Conservation (phyloP, 2,888 invertebrate genomes). For the Sphaeridia pumilis region DNA sequence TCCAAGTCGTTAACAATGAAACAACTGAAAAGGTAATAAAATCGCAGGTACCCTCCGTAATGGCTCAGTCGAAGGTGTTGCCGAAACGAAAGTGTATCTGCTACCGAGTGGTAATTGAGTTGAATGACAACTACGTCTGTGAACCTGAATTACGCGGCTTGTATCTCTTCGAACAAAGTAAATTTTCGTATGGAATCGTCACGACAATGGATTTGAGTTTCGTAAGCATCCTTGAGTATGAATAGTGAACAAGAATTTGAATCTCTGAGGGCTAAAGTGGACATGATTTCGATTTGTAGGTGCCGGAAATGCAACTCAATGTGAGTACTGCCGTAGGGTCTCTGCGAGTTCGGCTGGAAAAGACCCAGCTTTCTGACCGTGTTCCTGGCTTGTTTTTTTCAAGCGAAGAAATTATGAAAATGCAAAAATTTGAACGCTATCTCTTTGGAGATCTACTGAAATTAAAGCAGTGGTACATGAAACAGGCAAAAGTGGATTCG, state of each 20-base stretch:
- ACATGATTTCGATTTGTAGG: constrained; percentile 1
- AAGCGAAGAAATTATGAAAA: constrained; percentile 43
- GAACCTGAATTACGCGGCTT: not conserved
- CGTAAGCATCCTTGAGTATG: constrained; percentile 3
- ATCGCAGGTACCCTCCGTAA: constrained; percentile 6
- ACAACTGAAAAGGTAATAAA: not conserved
- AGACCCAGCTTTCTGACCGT: constrained; percentile 36
- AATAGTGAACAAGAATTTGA: not conserved
- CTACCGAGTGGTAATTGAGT: constrained; percentile 7
- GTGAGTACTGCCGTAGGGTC: constrained; percentile 9
- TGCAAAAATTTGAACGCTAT: constrained; percentile 57
- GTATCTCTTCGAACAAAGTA: constrained; percentile 5
- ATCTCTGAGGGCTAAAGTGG: not conserved
- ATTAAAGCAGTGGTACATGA: constrained; percentile 37
- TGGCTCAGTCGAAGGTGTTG: not conserved
- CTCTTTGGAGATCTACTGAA: constrained; percentile 60
- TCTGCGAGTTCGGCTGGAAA: constrained; percentile 10
- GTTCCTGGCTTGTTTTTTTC: constrained; percentile 41
- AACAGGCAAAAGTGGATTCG: constrained; percentile 32
- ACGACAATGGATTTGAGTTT: constrained; percentile 6
- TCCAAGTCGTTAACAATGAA: not conserved
- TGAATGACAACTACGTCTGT: not conserved
- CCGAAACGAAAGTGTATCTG: not conserved
- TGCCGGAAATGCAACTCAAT: constrained; percentile 9
- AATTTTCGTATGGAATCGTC: constrained; percentile 6